These are phyloP conservation scores for Emydoidea blandingii DNA, from an alignment of 2,797 vertebrate species.

Conservation along the genomic window DNA sequence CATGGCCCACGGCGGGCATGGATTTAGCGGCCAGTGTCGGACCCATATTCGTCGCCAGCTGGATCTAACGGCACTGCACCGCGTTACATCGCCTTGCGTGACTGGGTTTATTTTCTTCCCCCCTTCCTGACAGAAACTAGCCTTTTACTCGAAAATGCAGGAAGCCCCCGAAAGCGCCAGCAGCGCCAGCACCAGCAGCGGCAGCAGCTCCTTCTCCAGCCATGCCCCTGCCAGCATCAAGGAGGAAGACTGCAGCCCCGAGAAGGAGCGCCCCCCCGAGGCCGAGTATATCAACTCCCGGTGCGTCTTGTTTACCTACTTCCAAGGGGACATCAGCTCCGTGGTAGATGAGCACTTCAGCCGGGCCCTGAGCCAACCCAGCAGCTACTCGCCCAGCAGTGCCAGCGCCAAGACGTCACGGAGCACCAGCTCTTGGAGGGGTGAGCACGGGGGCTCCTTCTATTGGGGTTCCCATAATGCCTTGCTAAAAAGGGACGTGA, in stretches of 20 bases:
- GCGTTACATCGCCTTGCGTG: background rate
- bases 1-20: background rate
- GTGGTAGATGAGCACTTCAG: constrained; percentile 99
- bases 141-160: constrained; percentile 99
- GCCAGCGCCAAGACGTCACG: constrained; percentile 85
- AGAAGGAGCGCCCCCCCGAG: constrained; percentile 95
- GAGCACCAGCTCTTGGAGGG: constrained; percentile 86
- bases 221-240: constrained; percentile 88
- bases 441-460: constrained; percentile 68
- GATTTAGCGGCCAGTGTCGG: too few relatives aligned
- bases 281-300: constrained; percentile 96
- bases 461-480: background rate
- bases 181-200: constrained; percentile 66
- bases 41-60: background rate
- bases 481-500: background rate
- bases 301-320: constrained; percentile 97
- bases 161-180: constrained; percentile 88
- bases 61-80: background rate
- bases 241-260: constrained; percentile 91
- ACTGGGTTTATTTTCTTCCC: background rate
- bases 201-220: constrained; percentile 84
- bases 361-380: constrained; percentile 94
- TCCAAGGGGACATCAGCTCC: constrained; percentile 96
- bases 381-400: constrained; percentile 81
- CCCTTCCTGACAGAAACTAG: constrained; percentile 87